Conservation (phyloP, 1,140 invertebrate genomes). For the Drosophila oshimai region DNA sequence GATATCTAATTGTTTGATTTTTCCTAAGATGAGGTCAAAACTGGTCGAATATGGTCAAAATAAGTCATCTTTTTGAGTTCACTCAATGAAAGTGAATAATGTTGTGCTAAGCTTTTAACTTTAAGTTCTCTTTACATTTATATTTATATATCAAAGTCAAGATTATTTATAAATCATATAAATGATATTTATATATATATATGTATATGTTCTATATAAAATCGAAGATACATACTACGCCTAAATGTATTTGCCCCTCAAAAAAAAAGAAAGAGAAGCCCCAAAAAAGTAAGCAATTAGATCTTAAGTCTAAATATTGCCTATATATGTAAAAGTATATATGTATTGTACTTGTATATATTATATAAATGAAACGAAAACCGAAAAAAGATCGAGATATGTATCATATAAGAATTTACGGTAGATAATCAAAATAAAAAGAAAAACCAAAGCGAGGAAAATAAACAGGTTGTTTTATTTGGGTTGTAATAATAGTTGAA, state of each 20-base stretch:
- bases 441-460: conserved; percentile 34
- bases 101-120: conserved; percentile 70
- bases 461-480: conserved; percentile 4
- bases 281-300: conserved; percentile 44
- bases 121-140: conserved; percentile 53
- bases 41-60: not conserved
- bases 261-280: not conserved
- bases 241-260: conserved; percentile 50
- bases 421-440: conserved; percentile 81
- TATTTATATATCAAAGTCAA: conserved; percentile 55
- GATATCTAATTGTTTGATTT: conserved; percentile 9
- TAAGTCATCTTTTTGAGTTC: no score
- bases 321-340: conserved; percentile 65
- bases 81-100: conserved; percentile 21
- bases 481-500: not conserved
- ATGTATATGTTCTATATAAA: conserved; percentile 70
- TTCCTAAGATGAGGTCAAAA: no score
- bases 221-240: conserved; percentile 30
- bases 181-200: conserved; percentile 57
- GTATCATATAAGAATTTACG: conserved; percentile 75
- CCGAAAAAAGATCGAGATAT: conserved; percentile 26
- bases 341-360: conserved; percentile 72
- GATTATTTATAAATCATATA: conserved; percentile 60
- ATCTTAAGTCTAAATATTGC: conserved; percentile 58
- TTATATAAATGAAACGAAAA: conserved; percentile 35